Conservation (phyloP, 2,113 vertebrate species). For the Saimiri boliviensis region DNA sequence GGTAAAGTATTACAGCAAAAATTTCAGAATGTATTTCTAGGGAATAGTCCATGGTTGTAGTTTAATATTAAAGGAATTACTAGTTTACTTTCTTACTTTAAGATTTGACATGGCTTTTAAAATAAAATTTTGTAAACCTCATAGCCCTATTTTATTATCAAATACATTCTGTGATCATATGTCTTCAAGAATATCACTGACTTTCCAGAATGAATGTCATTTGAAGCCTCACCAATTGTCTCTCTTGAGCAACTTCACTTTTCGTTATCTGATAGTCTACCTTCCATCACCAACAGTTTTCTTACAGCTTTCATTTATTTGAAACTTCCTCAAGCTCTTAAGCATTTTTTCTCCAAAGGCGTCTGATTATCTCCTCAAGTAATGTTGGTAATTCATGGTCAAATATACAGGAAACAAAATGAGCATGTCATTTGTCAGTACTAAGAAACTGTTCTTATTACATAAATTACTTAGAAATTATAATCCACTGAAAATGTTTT, state of each 20-base stretch:
- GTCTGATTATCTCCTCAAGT: background rate
- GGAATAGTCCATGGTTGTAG: background rate
- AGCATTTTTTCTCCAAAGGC: conserved; percentile 36
- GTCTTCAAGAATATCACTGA: conserved; percentile 26
- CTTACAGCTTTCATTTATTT: conserved; percentile 54
- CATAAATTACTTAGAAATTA: background rate
- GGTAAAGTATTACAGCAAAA: background rate
- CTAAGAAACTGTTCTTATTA: background rate
- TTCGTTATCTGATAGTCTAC: conserved; percentile 54
- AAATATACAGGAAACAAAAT: background rate
- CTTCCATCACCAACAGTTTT: conserved; percentile 65
- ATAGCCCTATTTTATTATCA: background rate
- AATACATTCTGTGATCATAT: background rate
- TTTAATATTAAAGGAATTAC: background rate
- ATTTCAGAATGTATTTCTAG: background rate
- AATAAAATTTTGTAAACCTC: background rate
- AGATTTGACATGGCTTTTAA: background rate
- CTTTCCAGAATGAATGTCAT: conserved; percentile 29
- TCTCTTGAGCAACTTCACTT: background rate
- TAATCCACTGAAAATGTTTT: background rate
- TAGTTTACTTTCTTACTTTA: background rate
- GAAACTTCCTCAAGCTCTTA: background rate
- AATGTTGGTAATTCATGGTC: background rate
- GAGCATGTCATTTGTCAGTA: background rate
- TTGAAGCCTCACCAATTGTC: conserved; percentile 1